Evolutionary conservation across 2,113 vertebrate species (phyloP), one percentile per base, ranked within the genome.

Genomic region (Anarhynchus alexandrinus): DNA sequence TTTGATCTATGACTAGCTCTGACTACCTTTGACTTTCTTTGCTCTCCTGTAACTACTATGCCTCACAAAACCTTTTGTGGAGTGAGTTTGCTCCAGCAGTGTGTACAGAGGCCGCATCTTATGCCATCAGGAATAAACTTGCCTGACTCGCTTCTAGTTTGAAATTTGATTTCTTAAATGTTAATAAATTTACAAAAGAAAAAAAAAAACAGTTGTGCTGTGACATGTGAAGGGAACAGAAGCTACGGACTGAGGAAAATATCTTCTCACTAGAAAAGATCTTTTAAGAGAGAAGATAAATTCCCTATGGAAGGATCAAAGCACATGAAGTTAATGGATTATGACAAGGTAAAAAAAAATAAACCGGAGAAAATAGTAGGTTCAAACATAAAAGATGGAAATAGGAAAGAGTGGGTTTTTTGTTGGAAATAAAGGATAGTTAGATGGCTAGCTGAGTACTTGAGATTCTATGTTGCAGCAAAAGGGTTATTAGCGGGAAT

Each of bases 241-340:
- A 74, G 23, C 51, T 83, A 26, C 72, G 45, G 54, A 73, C 51
- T 59, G 59, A 42, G 42, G n/a, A 78, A 94, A 83, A 55, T 62
- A 88, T 9, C 45, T 83, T 73, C 83, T 91, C 72, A 62, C 61
- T 82, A 78, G 71, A 67, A 84, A 62, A 89, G 47, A 71, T 54
- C 51, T 95, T 96, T 91, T 77, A 94, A 78, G 89, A 67, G 23
- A 42, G 47, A 81, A 95, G 69, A 79, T 84, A 84, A 73, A 49
- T 86, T 93, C 38, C 81, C 57, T 84, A 36, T 79, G 77, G 67
- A 84, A 94, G 64, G 76, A 93, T 94, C 70, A 94, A 96, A 95
- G 89, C 47, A 55, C 21, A 64, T 38, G 43, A 81, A 74, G 47
- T 76, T 89, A 89, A 96, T 87, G 81, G 72, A 70, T 91, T 84